Conservation (phyloP, 2,797 vertebrate genomes). For the Setipinna tenuifilis region DNA sequence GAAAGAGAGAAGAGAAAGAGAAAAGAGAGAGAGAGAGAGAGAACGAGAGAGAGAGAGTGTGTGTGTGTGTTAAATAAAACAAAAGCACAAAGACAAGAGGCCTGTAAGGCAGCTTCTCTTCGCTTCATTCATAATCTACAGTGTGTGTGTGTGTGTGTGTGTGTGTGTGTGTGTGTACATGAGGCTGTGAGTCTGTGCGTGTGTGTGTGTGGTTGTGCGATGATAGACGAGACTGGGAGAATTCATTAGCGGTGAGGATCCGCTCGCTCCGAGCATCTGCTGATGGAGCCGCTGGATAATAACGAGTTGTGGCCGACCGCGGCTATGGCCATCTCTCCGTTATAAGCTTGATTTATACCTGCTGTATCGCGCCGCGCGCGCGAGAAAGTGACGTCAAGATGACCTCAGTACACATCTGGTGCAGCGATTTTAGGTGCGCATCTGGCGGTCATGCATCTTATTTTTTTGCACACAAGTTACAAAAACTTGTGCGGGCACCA, state of each 20-base stretch:
- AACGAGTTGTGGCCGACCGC: neutral
- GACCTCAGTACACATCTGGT: too few species aligned
- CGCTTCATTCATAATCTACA: constrained; percentile 7
- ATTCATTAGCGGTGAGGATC: constrained; percentile 49
- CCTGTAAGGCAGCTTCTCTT: neutral
- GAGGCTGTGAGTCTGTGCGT: neutral
- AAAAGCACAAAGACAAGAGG: neutral
- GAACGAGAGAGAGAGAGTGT: neutral
- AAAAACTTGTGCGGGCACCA: too few species aligned
- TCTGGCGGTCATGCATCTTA: too few species aligned
- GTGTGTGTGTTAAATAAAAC: neutral
- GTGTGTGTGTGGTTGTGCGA: neutral
- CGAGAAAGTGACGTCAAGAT: too few species aligned
- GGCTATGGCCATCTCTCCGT: neutral
- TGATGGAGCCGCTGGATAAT: neutral
- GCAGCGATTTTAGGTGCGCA: too few species aligned
- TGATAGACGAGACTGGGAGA: constrained; percentile 37
- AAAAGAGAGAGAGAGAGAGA: too few species aligned
- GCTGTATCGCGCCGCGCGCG: too few species aligned
- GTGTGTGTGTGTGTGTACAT: neutral
- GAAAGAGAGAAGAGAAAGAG: too few species aligned
- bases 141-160: neutral
- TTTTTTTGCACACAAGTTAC: too few species aligned
- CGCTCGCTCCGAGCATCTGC: neutral
- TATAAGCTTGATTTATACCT: too few species aligned